Evolutionary conservation across 2,888 invertebrate genomes (phyloP).

Genomic region (Lamellibrachia satsuma): DNA sequence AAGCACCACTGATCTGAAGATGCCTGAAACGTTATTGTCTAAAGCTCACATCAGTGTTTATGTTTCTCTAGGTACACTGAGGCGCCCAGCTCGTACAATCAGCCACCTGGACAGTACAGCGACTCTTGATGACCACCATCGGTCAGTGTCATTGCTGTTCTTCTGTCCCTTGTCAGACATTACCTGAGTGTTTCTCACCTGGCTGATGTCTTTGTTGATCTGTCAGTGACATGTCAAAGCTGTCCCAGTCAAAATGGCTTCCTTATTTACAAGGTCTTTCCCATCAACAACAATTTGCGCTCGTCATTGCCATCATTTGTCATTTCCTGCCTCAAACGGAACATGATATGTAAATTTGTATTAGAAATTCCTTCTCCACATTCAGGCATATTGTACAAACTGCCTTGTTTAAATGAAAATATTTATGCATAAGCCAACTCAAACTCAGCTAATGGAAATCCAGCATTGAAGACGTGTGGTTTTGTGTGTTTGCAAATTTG

Average conservation of each 20-base stretch:
- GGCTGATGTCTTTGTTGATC: background rate
- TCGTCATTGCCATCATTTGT: background rate
- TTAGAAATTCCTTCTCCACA: background rate
- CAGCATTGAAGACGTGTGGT: no score
- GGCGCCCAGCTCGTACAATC: conserved; percentile 19
- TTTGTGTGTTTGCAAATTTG: background rate
- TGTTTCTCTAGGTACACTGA: conserved; percentile 14
- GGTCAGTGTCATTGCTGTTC: background rate
- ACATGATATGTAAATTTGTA: background rate
- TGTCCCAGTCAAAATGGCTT: background rate
- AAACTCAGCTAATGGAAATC: no score
- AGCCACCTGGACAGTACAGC: conserved; percentile 18
- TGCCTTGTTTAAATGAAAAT: no score
- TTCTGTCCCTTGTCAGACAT: background rate
- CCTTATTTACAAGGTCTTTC: background rate
- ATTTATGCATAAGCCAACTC: no score
- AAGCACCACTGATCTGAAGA: no score
- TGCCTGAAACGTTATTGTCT: background rate
- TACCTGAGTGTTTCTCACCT: background rate
- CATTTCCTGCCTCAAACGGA: background rate
- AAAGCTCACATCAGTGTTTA: background rate
- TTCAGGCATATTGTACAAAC: no score
- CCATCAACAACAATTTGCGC: background rate
- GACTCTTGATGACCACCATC: background rate
- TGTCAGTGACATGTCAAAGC: background rate